phyloP scores from a whole-genome alignment of 2,797 vertebrate genomes.

The Falco columbarius region DNA sequence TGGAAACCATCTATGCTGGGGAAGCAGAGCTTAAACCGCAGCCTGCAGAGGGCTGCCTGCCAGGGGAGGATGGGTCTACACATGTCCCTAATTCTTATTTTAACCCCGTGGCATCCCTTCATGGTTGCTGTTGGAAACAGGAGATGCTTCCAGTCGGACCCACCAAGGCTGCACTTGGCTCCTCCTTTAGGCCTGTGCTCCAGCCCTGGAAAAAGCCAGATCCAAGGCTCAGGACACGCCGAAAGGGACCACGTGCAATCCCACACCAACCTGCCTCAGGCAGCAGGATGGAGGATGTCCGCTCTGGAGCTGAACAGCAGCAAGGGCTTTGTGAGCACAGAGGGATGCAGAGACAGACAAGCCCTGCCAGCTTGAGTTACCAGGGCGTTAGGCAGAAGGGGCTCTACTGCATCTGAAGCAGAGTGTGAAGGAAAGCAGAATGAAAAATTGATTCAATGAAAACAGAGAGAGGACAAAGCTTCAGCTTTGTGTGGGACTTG shows the following conservation, averaged over 20 bases:
- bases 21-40: background rate
- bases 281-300: background rate
- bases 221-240: background rate
- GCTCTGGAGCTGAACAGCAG: background rate
- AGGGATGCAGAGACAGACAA: background rate
- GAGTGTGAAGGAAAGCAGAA: background rate
- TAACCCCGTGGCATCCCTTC: background rate
- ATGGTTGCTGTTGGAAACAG: background rate
- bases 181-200: background rate
- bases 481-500: background rate
- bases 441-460: background rate
- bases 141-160: background rate
- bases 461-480: background rate
- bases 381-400: background rate
- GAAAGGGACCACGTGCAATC: background rate
- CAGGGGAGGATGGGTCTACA: background rate
- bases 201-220: background rate
- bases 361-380: background rate
- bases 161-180: background rate
- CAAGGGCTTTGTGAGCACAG: background rate
- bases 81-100: background rate
- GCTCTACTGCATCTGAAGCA: background rate
- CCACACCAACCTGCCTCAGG: rapidly evolving
- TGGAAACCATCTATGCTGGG: background rate
- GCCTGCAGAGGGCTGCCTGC: background rate